A percentile compares a stretch with the other conserved stretches of the same genome.
These are phyloP conservation scores for Dasypus novemcinctus DNA, from an alignment of 2,113 vertebrate genomes.

Conservation along the genomic window DNA sequence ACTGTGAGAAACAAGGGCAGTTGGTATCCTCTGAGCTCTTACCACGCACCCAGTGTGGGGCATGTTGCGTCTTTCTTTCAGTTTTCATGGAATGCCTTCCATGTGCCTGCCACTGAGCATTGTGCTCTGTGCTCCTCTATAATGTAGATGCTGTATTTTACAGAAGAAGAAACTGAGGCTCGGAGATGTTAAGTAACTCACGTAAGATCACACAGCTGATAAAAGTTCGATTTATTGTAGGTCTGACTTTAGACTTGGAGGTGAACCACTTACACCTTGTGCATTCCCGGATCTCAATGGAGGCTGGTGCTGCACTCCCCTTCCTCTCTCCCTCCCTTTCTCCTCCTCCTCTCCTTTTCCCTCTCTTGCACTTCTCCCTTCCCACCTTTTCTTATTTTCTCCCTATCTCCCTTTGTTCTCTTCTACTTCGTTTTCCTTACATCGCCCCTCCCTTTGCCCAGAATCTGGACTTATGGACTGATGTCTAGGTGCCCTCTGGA, in stretches of 20 bases:
- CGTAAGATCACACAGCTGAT: not conserved
- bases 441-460: not conserved
- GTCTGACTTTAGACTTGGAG: not conserved
- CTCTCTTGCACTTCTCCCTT: too few species aligned
- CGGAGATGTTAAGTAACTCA: not conserved
- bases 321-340: not conserved
- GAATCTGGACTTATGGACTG: not conserved
- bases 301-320: not conserved
- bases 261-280: not conserved
- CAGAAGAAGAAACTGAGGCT: not conserved
- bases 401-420: too few species aligned
- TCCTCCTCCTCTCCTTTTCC: not conserved
- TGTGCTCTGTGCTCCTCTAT: not conserved
- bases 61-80: not conserved
- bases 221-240: not conserved
- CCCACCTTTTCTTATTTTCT: too few species aligned
- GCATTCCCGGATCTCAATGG: not conserved
- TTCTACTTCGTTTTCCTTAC: not conserved
- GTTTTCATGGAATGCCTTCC: not conserved
- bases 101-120: rapidly evolving
- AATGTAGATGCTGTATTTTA: not conserved
- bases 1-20: rapidly evolving
- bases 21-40: not conserved
- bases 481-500: not conserved
- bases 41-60: rapidly evolving